These are phyloP conservation scores for Ennomos fuscantarius DNA, from an alignment of 2,888 invertebrate genomes.

Conservation along the genomic window DNA sequence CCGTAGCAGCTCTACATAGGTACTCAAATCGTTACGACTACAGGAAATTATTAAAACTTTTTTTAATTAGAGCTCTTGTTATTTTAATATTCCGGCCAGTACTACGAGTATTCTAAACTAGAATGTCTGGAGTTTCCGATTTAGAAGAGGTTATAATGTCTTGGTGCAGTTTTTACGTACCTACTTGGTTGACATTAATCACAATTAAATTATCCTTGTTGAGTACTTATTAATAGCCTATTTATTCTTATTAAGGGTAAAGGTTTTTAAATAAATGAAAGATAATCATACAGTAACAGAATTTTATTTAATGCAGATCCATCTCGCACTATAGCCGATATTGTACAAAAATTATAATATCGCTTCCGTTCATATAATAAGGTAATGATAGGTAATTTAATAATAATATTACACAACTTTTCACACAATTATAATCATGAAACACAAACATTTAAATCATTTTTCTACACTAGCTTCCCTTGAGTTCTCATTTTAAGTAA, in stretches of 20 bases:
- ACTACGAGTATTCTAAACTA: no score
- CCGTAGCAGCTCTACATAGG: no score
- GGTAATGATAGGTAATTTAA: slow-evolving; percentile 70
- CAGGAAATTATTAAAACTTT: no score
- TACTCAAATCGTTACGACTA: no score
- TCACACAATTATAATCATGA: slow-evolving; percentile 81
- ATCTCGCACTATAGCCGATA: slow-evolving; percentile 82
- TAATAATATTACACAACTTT: slow-evolving; percentile 79
- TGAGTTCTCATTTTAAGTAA: slow-evolving; percentile 74
- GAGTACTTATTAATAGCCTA: no score
- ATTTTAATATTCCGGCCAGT: no score
- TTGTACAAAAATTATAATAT: slow-evolving; percentile 84
- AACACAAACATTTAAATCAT: slow-evolving; percentile 78
- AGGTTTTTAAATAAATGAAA: slow-evolving; percentile 36
- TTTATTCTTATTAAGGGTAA: neutral
- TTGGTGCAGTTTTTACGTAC: no score
- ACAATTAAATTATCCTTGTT: no score
- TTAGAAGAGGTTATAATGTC: no score
- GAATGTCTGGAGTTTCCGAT: no score
- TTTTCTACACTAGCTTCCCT: slow-evolving; percentile 75
- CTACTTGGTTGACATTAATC: no score
- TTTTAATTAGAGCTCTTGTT: no score
- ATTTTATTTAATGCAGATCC: slow-evolving; percentile 84
- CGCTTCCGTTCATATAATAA: slow-evolving; percentile 69
- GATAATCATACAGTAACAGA: slow-evolving; percentile 79